phyloP scores from a whole-genome alignment of 2,888 invertebrate species.

The Acleris emargana region DNA sequence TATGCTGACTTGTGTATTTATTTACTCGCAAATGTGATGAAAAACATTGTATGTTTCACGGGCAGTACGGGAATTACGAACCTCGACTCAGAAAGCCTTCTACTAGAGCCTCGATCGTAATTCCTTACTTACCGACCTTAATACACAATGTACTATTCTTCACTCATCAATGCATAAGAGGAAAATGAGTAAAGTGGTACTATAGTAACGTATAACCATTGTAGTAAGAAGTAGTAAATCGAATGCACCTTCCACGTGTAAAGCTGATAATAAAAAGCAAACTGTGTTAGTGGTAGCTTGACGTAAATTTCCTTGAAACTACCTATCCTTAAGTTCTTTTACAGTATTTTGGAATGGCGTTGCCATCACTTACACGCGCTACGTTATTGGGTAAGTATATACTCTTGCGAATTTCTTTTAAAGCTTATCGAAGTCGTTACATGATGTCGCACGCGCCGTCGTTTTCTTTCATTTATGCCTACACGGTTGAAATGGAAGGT shows the following conservation, averaged over 20 bases:
- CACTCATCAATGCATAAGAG: not conserved
- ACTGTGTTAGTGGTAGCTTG: not conserved
- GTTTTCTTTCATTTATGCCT: slow-evolving; percentile 16
- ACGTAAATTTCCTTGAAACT: not conserved
- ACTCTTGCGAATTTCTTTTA: slow-evolving; percentile 14
- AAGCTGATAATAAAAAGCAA: slow-evolving; percentile 17
- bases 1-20: no score
- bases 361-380: slow-evolving; percentile 18
- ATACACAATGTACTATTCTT: no score
- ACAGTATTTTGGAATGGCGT: not conserved
- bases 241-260: slow-evolving; percentile 24
- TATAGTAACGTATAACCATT: slow-evolving; percentile 22
- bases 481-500: slow-evolving; percentile 24
- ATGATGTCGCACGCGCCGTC: slow-evolving; percentile 12
- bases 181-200: slow-evolving; percentile 4
- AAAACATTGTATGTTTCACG: no score
- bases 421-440: slow-evolving; percentile 27
- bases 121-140: no score
- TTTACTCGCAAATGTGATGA: no score
- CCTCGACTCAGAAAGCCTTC: no score
- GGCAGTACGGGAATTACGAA: no score
- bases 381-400: not conserved
- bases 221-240: slow-evolving; percentile 31
- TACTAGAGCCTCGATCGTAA: no score
- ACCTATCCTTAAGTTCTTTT: not conserved